Evolutionary conservation across 2,888 invertebrate species (phyloP).

Genomic region (Eueremaeus valkanovi): DNA sequence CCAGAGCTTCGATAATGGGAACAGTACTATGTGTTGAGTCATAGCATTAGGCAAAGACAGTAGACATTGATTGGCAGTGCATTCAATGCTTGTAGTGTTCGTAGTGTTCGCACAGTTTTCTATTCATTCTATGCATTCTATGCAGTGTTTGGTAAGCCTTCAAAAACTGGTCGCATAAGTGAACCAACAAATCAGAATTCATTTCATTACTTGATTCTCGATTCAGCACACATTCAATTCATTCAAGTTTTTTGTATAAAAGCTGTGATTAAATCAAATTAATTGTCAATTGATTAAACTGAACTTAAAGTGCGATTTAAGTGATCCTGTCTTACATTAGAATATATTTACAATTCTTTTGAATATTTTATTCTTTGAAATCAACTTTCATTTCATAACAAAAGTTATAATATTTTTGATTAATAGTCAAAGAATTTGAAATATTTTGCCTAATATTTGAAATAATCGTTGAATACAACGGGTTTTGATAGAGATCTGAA

Average conservation of each 20-base stretch:
- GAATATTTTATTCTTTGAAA: no score
- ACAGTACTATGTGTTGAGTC: conserved; percentile 10
- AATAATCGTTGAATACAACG: background rate
- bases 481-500: background rate
- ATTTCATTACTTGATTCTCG: background rate
- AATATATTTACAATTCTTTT: no score
- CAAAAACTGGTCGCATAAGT: conserved; percentile 13
- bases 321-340: no score
- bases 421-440: no score
- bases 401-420: no score
- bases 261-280: background rate
- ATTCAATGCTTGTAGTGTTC: no score
- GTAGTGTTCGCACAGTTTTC: background rate
- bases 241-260: background rate
- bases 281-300: background rate
- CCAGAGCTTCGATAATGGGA: background rate
- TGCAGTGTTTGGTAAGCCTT: conserved; percentile 8
- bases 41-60: background rate
- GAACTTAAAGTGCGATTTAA: background rate
- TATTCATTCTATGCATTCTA: no score
- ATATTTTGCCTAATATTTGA: background rate
- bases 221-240: background rate
- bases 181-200: conserved; percentile 20
- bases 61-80: background rate
- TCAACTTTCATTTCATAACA: no score